phyloP scores from a whole-genome alignment of 2,888 invertebrate species.

The Lathronympha strigana region DNA sequence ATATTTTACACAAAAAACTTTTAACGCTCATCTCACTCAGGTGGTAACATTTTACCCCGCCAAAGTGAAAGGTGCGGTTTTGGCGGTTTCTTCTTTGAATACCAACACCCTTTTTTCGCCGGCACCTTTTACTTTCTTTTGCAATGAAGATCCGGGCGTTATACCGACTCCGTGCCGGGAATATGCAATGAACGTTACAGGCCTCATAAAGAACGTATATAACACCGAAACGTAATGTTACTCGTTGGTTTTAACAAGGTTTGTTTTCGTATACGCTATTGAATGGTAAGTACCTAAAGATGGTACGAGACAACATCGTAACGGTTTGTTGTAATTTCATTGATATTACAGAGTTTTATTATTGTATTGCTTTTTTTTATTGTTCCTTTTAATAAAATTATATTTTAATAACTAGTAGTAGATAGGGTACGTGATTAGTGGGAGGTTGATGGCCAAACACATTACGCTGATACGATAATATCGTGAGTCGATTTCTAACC shows the following conservation, averaged over 20 bases:
- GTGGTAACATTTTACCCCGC: conserved; percentile 40
- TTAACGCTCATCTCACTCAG: conserved; percentile 39
- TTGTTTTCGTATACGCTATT: conserved; percentile 38
- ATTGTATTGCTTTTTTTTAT: background rate
- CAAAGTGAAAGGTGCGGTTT: conserved; percentile 41
- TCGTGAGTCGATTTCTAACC: too few species aligned
- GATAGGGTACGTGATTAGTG: too few species aligned
- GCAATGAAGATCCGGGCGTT: conserved; percentile 41
- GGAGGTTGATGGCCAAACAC: too few species aligned
- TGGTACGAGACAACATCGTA: conserved; percentile 7
- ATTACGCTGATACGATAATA: too few species aligned
- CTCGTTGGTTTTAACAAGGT: conserved; percentile 39
- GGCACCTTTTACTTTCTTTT: conserved; percentile 41
- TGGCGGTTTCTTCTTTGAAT: conserved; percentile 37
- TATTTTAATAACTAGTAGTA: background rate
- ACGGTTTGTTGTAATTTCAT: conserved; percentile 20
- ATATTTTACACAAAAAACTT: conserved; percentile 30
- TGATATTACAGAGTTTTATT: background rate
- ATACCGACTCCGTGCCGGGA: conserved; percentile 35
- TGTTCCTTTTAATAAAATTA: background rate
- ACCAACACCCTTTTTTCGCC: conserved; percentile 40
- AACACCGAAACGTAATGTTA: conserved; percentile 41
- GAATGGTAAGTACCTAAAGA: conserved; percentile 18
- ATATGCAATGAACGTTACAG: conserved; percentile 39
- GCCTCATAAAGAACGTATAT: conserved; percentile 39